Conservation (phyloP, 2,113 vertebrate species). For the Ciconia maguari region DNA sequence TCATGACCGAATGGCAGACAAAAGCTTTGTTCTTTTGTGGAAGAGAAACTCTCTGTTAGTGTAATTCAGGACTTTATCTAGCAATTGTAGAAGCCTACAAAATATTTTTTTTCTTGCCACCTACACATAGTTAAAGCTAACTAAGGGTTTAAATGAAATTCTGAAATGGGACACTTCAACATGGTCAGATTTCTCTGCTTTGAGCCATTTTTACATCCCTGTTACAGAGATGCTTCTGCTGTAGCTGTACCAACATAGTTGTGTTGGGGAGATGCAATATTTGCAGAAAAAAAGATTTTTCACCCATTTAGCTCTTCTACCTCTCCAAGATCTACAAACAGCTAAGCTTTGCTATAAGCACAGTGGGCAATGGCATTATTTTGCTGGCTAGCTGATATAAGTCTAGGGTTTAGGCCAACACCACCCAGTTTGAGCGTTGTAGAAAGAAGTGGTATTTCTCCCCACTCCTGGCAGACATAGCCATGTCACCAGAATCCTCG, state of each 20-base stretch:
- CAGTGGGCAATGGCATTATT: not conserved
- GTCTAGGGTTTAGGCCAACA: not conserved
- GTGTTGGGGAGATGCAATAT: not conserved
- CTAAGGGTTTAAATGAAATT: not conserved
- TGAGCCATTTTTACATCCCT: not conserved
- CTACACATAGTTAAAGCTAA: not conserved
- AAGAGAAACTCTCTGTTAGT: not conserved
- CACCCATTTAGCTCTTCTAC: not conserved
- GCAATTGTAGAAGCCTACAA: not conserved
- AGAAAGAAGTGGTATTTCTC: not conserved
- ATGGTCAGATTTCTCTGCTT: not conserved
- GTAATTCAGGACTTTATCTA: not conserved
- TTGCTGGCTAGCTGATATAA: not conserved
- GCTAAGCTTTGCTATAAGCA: not conserved
- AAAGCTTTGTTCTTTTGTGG: not conserved
- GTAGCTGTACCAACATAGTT: not conserved
- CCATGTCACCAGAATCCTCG: not conserved
- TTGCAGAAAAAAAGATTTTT: not conserved
- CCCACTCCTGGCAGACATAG: not conserved
- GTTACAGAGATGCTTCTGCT: not conserved
- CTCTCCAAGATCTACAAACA: not conserved
- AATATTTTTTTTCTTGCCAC: not conserved
- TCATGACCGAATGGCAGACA: not conserved
- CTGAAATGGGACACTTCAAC: not conserved
- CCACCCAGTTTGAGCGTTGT: fast-evolving